These are phyloP conservation scores for Venustoraphidia nigricollis DNA, from an alignment of 2,888 invertebrate species.

Conservation along the genomic window DNA sequence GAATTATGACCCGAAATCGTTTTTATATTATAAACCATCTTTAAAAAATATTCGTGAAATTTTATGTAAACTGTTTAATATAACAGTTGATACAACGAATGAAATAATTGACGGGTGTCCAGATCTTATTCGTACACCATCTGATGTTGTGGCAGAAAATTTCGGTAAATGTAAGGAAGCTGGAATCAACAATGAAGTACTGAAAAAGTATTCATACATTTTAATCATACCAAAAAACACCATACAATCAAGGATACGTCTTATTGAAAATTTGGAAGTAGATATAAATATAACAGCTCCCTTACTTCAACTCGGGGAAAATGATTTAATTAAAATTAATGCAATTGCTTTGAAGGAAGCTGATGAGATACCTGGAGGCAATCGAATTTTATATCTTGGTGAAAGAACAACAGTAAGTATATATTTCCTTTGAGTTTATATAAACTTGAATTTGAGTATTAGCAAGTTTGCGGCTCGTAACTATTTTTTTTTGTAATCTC, in stretches of 20 bases:
- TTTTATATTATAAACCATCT: too few relatives aligned
- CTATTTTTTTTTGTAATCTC: too few relatives aligned
- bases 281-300: constrained; percentile 18
- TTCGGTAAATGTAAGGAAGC: constrained; percentile 11
- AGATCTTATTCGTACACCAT: too few relatives aligned
- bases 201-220: constrained; percentile 19
- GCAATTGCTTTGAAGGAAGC: constrained; percentile 8
- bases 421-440: neutral
- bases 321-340: constrained; percentile 12
- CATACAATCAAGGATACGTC: constrained; percentile 15
- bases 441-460: too few relatives aligned
- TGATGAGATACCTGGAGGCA: constrained; percentile 9
- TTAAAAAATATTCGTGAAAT: too few relatives aligned
- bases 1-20: too few relatives aligned
- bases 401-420: constrained; percentile 15
- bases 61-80: too few relatives aligned
- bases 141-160: too few relatives aligned
- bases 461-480: too few relatives aligned
- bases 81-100: too few relatives aligned
- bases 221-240: constrained; percentile 13
- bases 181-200: constrained; percentile 14
- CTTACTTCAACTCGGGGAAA: constrained; percentile 14
- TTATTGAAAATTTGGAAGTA: constrained; percentile 15
- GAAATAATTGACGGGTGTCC: too few relatives aligned
- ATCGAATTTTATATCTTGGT: constrained; percentile 13